Conservation (phyloP, 2,888 invertebrate genomes). For the Camptogramma bilineatum region DNA sequence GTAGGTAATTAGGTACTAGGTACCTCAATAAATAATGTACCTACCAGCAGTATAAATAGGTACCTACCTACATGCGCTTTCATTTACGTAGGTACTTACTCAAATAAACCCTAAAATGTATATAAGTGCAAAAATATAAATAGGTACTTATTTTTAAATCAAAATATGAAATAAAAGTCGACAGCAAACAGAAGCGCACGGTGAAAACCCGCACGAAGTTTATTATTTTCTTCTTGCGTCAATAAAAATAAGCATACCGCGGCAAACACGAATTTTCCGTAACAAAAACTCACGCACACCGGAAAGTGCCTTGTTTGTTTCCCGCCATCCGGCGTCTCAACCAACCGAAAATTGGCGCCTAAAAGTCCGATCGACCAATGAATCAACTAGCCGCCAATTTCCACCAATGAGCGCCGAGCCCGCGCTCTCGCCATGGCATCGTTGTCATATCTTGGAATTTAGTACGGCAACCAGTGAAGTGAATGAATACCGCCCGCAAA, state of each 20-base stretch:
- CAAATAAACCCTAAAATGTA: no score
- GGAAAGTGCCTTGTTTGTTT: conserved; percentile 77
- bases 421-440: conserved; percentile 84
- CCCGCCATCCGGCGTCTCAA: conserved; percentile 81
- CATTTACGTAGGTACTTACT: no score
- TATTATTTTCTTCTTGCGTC: conserved; percentile 13
- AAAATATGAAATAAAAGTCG: background rate
- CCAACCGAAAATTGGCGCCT: conserved; percentile 85
- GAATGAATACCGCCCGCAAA: conserved; percentile 84
- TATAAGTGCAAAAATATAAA: no score
- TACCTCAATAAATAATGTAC: no score
- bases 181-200: conserved; percentile 35
- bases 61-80: no score
- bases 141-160: background rate
- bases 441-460: conserved; percentile 84
- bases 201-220: conserved; percentile 45
- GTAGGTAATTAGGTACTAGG: no score
- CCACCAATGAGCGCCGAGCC: conserved; percentile 76
- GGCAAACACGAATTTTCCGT: conserved; percentile 78
- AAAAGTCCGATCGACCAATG: conserved; percentile 72
- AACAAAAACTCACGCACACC: conserved; percentile 74
- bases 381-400: conserved; percentile 79
- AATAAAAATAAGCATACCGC: conserved; percentile 66
- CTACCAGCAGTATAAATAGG: no score
- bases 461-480: conserved; percentile 80